Base-by-base conservation (phyloP, 2,797 vertebrate species). In the Hyperoplus immaculatus region DNA sequence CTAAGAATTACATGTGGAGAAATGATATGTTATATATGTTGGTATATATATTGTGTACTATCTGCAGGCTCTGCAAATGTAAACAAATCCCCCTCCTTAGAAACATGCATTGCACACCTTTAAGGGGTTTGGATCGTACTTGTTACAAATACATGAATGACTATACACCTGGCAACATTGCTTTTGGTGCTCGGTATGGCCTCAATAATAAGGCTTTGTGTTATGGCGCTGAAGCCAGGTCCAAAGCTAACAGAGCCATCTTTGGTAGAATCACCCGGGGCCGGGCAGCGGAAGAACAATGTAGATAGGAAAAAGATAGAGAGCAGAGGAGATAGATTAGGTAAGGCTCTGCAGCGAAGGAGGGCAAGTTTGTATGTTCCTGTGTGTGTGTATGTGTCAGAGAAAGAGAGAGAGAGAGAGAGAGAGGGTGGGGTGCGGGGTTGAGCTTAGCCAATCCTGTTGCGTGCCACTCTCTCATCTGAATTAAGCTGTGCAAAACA, bases 401-500 rank as follows among this genome's bases (percentile, higher is more conserved):
- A 80, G 54, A 60, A 69, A 78, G 46, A 77, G 49, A 5, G 36
- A 51, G 54, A 10, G 71, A 15, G 72, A 12, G 60, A 59, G 69
- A 54, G 51, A 59, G 29, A 16, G 42, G 54, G 74, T 75, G 79
- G 74, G 78, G 63, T 58, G 88, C 46, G 72, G 81, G 29, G 78
- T 77, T 3, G 69, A 63, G 72, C 76, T 82, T 54, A 92, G 90
- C 94, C 94, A 95, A 95, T 96, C 94, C 92, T 49, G 90, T 29
- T 87, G 89, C 80, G 47, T 75, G 84, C 83, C 92, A 89, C 93
- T 93, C 93, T 93, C 92, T 94, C 93, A 94, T 95, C 92, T 95
- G 95, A 95, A 95, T 95, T 94, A 95, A 95, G 93, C 95, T 93
- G 94, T 94, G 93, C 92, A 95, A 94, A 96, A 94, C 92, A 94